Base-by-base conservation (phyloP, 2,888 invertebrate species). In the Operophtera brumata region DNA sequence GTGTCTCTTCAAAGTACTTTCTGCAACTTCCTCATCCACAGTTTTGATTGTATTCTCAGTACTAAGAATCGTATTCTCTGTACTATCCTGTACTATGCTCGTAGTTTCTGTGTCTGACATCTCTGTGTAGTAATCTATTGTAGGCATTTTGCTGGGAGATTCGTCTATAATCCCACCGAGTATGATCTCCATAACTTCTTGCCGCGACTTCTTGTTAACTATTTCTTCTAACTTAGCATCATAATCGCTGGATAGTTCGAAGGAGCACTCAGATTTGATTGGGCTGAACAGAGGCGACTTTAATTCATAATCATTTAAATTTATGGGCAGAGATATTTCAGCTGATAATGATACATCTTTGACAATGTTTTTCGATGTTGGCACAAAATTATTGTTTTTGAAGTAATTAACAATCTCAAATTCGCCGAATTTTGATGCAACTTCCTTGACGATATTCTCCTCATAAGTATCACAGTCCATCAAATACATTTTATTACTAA, bases 121-220 rank as follows among this genome's bases (percentile, higher is more conserved):
- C 1, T 89, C 88, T 0, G 66, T 78, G 14, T 80, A 81, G 45
- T 86, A 86, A 51, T 86, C 85, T 56, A 88, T 86, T 9, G 66
- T 77, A 2, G 89, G 87, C 77, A 84, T 80, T 60, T 82, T 78
- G 26, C 68, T 78, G 0, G 78, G 70, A 0, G 78, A 76, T 20
- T 75, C 73, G 13, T 83, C 83, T 45, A 77, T 60, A 10, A 71
- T 69, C 28, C 73, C 81, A n/a, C 91, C 91, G 12, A 91, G 78
- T 61, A 91, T 91, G 10, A 91, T 91, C 51, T 91, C 90, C 87
- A 91, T 84, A 2, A 91, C 86, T 72, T 91, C 80, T 65, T 87
- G 82, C 9, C 87, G 69, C 0, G 90, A 89, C 12, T 90, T 85
- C 42, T 81, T 86, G 13, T 82, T 86, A 0, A 90, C 83, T 82